phyloP scores from a whole-genome alignment of 2,113 vertebrate genomes.

The Microcebus griseorufus region DNA sequence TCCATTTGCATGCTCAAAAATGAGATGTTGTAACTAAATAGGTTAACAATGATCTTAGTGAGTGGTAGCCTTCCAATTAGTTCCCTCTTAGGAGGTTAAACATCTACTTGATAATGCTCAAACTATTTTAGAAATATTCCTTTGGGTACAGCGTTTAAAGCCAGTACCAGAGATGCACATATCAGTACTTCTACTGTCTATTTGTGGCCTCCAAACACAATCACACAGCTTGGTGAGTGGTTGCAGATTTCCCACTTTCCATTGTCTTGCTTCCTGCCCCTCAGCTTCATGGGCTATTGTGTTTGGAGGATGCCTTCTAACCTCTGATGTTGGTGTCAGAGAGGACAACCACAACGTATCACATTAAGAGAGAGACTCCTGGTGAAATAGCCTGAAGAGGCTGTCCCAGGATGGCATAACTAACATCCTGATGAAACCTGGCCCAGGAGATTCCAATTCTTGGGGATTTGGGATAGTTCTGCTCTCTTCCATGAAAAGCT shows the following conservation, averaged over 20 bases:
- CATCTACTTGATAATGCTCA: not conserved
- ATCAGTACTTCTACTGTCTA: not conserved
- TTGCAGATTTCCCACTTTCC: not conserved
- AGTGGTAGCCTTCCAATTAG: not conserved
- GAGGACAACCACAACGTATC: not conserved
- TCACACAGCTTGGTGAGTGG: not conserved
- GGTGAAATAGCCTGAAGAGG: not conserved
- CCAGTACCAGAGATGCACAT: not conserved
- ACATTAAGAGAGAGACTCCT: not conserved
- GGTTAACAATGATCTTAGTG: not conserved
- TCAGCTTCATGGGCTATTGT: not conserved
- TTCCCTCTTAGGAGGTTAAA: not conserved
- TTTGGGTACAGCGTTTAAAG: not conserved
- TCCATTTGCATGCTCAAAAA: not conserved
- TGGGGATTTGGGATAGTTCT: not conserved
- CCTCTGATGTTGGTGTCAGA: not conserved
- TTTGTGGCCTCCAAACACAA: not conserved
- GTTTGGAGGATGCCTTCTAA: not conserved
- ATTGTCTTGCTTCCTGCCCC: not conserved
- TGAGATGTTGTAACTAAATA: not conserved
- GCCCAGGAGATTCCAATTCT: not conserved
- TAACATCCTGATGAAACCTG: not conserved
- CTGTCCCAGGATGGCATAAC: not conserved
- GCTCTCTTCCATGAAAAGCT: not conserved
- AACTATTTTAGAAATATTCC: not conserved